These are phyloP conservation scores for Triplophysa siluroides DNA, from an alignment of 2,113 vertebrate species.

Conservation along the genomic window DNA sequence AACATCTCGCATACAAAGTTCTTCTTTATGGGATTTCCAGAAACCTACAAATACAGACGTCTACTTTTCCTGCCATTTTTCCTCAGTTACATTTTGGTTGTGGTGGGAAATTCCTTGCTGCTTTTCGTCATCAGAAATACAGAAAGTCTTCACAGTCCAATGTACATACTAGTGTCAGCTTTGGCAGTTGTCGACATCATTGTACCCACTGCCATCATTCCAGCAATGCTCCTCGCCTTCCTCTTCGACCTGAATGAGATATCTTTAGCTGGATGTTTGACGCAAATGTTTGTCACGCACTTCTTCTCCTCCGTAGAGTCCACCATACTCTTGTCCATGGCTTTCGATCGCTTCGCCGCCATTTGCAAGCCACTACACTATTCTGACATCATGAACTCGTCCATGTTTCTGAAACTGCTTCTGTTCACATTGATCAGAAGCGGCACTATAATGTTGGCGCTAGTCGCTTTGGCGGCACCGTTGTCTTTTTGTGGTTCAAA, in stretches of 20 bases:
- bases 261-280: conserved; percentile 70
- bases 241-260: conserved; percentile 62
- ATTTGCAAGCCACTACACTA: conserved; percentile 77
- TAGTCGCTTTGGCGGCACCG: conserved; percentile 69
- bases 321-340: conserved; percentile 75
- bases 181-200: conserved; percentile 72
- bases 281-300: conserved; percentile 82
- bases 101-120: conserved; percentile 68
- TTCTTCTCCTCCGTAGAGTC: conserved; percentile 76
- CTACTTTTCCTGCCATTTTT: conserved; percentile 66
- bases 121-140: conserved; percentile 58
- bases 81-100: conserved; percentile 53
- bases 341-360: conserved; percentile 75
- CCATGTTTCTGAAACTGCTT: conserved; percentile 57
- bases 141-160: conserved; percentile 71
- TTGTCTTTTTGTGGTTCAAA: conserved; percentile 69
- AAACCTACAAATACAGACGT: conserved; percentile 53
- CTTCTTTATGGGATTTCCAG: conserved; percentile 68
- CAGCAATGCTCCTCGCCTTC: conserved; percentile 69
- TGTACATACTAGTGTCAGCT: conserved; percentile 73
- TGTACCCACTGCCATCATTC: conserved; percentile 63
- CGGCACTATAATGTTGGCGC: conserved; percentile 63
- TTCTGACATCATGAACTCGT: conserved; percentile 49
- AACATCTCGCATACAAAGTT: conserved; percentile 71
- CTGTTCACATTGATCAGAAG: conserved; percentile 70